Evolutionary conservation across 92 coral and sea anemone species (phyloP), one percentile per base, ranked within the genome.

Genomic region (Heteractis magnifica): DNA sequence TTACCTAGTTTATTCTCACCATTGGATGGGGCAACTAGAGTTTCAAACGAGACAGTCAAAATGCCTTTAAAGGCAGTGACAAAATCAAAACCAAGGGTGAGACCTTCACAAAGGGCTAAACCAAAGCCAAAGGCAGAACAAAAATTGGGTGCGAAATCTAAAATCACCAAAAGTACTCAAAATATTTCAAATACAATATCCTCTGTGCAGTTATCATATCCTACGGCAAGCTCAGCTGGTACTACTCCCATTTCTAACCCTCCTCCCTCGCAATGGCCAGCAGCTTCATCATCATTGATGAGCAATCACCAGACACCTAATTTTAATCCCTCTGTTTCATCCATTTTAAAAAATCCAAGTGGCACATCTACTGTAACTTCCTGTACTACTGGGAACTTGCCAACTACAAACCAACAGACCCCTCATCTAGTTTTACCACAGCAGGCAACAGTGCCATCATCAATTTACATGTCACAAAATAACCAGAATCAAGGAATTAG

Each of bases 1-100:
- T n/a, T 52, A 41, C 88, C 88, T 58, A 86, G 88, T 60, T 70
- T 78, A 77, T 86, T 83, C 14, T 80, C 80, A 55, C 83, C 90
- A 48, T 81, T 65, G 18, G 71, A 68, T 75, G 76, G 84, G 12
- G 26, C 76, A 53, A 1, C 90, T 34, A 34, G 44, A 64, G 62
- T 76, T 11, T 34, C 80, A 50, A 52, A 80, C 15, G 60, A 49
- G 16, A 52, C 90, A 65, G 85, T 81, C 50, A 82, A 77, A 72
- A 19, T 65, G 16, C 83, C 81, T 18, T 20, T 87, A 19, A 88
- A 79, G 75, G 55, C 91, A 15, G 73, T 84, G 20, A 19, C 87
- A 4, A 77, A 70, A 77, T 52, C 90, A 26, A 85, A 79, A 62
- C 53, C 84, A 71, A 18, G 86, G 11, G 26, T 86, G 55, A 72